Conservation (phyloP, 2,888 invertebrate genomes). For the Euphydryas editha region DNA sequence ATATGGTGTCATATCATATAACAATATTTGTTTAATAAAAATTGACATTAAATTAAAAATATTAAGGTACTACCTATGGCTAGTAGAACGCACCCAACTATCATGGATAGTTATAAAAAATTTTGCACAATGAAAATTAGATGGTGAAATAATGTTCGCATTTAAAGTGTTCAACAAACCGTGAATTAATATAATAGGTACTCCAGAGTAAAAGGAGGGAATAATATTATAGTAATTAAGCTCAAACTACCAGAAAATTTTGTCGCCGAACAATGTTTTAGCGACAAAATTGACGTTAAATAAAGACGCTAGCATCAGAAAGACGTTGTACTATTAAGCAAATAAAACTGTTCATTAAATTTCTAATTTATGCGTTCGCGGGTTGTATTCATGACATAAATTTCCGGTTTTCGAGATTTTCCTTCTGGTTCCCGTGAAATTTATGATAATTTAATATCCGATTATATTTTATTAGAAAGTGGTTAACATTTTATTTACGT, state of each 20-base stretch:
- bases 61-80: slow-evolving; percentile 25
- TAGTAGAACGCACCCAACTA: slow-evolving; percentile 6
- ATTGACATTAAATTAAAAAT: slow-evolving; percentile 18
- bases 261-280: slow-evolving; percentile 63
- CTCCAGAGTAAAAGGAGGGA: slow-evolving; percentile 53
- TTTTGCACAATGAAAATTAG: slow-evolving; percentile 64
- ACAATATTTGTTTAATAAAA: slow-evolving; percentile 11
- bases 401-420: slow-evolving; percentile 47
- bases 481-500: neutral
- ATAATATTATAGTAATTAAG: slow-evolving; percentile 71
- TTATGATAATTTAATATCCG: slow-evolving; percentile 35
- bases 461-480: slow-evolving; percentile 6
- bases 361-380: slow-evolving; percentile 59
- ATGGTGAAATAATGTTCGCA: slow-evolving; percentile 62
- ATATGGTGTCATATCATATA: slow-evolving; percentile 3
- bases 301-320: slow-evolving; percentile 50
- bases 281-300: slow-evolving; percentile 52
- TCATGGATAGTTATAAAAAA: slow-evolving; percentile 52
- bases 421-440: slow-evolving; percentile 25
- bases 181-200: slow-evolving; percentile 67
- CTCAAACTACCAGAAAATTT: slow-evolving; percentile 68
- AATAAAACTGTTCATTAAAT: slow-evolving; percentile 60
- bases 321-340: slow-evolving; percentile 49
- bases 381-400: slow-evolving; percentile 60
- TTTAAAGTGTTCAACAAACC: slow-evolving; percentile 69